Percentiles rank a stretch among this genome's conserved stretches.
Conservation (phyloP, 2,797 vertebrate species). For the Todus mexicanus region DNA sequence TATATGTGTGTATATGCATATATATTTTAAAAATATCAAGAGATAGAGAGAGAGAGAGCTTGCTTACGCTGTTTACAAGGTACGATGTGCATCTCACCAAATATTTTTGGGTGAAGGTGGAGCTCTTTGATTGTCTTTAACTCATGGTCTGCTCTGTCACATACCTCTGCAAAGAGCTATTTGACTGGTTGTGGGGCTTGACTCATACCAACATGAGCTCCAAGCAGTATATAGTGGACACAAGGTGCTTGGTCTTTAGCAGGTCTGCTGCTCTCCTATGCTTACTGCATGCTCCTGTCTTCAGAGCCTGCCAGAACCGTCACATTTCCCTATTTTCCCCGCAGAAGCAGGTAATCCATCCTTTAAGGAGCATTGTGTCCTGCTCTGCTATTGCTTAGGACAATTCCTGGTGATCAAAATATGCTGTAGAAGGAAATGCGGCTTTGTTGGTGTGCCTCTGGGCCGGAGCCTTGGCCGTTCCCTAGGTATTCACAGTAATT, state of each 20-base stretch:
- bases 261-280: neutral
- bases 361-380: neutral
- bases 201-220: neutral
- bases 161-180: neutral
- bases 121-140: neutral
- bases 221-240: too few relatives aligned
- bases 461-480: neutral
- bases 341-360: neutral
- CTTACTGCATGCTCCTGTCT: neutral
- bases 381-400: neutral
- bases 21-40: neutral
- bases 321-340: neutral
- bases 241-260: neutral
- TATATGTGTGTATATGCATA: rapidly evolving
- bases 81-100: neutral
- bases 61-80: neutral
- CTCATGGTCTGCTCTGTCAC: neutral
- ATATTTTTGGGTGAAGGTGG: neutral
- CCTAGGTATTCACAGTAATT: neutral
- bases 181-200: neutral
- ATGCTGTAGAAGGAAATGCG: neutral
- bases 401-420: neutral
- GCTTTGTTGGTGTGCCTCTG: rapidly evolving
- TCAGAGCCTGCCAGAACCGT: neutral
- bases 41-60: neutral